Evolutionary conservation across 2,113 vertebrate genomes (phyloP).

Genomic region (Myotis davidii): DNA sequence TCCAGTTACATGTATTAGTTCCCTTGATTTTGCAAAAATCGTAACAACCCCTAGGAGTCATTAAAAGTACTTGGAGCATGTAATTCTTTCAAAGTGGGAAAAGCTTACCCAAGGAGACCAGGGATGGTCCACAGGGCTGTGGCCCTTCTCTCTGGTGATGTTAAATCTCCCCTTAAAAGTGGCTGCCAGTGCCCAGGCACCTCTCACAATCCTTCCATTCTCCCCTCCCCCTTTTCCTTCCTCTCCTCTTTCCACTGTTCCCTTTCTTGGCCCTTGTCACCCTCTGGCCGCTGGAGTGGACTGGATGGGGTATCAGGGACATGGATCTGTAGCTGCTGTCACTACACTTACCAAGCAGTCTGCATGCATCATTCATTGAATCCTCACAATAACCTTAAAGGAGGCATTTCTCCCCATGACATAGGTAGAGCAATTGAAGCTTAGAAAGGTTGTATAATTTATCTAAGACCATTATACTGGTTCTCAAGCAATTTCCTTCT

Average conservation of each 20-base stretch:
- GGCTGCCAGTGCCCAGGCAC: neutral
- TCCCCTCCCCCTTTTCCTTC: neutral
- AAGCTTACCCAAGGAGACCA: neutral
- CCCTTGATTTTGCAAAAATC: conserved; percentile 46
- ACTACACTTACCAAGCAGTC: fast-evolving
- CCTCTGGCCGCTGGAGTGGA: neutral
- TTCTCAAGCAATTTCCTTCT: neutral
- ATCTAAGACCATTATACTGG: neutral
- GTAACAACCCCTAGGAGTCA: neutral
- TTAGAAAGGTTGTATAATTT: neutral
- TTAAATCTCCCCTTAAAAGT: neutral
- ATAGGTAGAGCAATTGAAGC: neutral
- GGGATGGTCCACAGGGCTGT: neutral
- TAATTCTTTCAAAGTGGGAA: neutral
- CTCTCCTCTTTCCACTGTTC: neutral
- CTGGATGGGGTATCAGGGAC: neutral
- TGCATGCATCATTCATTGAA: neutral
- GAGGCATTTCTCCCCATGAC: neutral
- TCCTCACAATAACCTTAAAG: neutral
- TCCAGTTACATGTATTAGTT: neutral
- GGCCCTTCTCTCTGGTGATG: neutral
- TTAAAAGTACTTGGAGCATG: neutral
- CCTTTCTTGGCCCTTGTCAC: neutral
- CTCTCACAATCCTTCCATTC: neutral
- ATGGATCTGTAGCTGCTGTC: neutral